Conservation (phyloP, 1,140 invertebrate genomes). For the Choristoneura fumiferana region DNA sequence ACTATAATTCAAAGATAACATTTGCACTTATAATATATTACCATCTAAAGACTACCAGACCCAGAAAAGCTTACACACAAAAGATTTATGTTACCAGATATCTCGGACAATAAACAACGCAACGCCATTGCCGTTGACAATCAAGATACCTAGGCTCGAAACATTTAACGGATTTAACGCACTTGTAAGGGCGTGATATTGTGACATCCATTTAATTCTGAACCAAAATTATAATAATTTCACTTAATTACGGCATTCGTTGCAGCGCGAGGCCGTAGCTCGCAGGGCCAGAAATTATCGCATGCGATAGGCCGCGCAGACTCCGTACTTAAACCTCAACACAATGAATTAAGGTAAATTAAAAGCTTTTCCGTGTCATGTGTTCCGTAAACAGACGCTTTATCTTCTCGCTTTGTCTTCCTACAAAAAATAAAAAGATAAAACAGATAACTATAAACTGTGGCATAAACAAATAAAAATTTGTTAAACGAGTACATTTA, state of each 20-base stretch:
- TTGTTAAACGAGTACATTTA: slow-evolving; percentile 16
- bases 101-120: slow-evolving; percentile 23
- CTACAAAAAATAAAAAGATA: background rate
- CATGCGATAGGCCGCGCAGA: slow-evolving; percentile 14
- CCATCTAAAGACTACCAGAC: slow-evolving; percentile 6
- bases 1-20: slow-evolving; percentile 7
- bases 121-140: slow-evolving; percentile 32
- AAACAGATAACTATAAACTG: background rate
- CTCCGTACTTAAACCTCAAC: slow-evolving; percentile 19
- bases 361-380: slow-evolving; percentile 54
- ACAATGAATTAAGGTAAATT: slow-evolving; percentile 56
- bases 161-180: slow-evolving; percentile 42
- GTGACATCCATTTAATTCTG: slow-evolving; percentile 68
- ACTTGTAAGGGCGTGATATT: slow-evolving; percentile 57
- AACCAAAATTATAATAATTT: slow-evolving; percentile 76
- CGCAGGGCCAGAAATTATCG: slow-evolving; percentile 20
- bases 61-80: slow-evolving; percentile 17
- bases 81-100: slow-evolving; percentile 18
- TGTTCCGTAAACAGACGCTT: slow-evolving; percentile 29
- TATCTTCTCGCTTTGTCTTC: slow-evolving; percentile 15
- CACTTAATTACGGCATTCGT: slow-evolving; percentile 75
- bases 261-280: slow-evolving; percentile 48
- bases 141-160: slow-evolving; percentile 32
- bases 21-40: slow-evolving; percentile 18
- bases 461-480: background rate